Evolutionary conservation across 2,797 vertebrate species (phyloP).

Genomic region (Hafferia zeledoni): DNA sequence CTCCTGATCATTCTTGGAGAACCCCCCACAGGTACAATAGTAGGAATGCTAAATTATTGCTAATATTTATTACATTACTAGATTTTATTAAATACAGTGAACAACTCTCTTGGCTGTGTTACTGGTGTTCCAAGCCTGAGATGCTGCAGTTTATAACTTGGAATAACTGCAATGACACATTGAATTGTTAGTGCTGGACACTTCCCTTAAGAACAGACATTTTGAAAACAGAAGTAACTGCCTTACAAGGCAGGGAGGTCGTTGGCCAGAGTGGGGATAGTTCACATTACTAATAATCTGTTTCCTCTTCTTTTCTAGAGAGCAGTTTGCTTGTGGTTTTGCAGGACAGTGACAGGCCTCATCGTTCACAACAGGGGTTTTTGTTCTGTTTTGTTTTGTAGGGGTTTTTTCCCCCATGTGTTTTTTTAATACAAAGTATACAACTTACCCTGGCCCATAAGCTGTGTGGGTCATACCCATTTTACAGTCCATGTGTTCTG

Average conservation of each 20-base stretch:
- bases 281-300: not conserved
- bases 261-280: not conserved
- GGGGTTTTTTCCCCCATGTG: accelerated
- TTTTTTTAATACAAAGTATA: not conserved
- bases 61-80: not conserved
- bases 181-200: not conserved
- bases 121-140: not conserved
- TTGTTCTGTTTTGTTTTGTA: not conserved
- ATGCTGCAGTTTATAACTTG: not conserved
- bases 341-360: not conserved
- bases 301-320: not conserved
- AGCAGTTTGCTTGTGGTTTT: not conserved
- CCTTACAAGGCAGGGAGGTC: not conserved
- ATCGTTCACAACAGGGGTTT: not conserved
- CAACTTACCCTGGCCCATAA: not conserved
- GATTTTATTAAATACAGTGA: not conserved
- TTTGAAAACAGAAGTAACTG: not conserved
- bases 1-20: not conserved
- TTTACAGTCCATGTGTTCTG: not conserved
- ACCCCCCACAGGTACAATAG: not conserved
- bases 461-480: accelerated
- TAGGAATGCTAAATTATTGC: not conserved
- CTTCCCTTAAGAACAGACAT: not conserved
- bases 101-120: not conserved
- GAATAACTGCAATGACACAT: not conserved